A percentile compares a stretch with the other conserved stretches of the same genome.
Evolutionary conservation across 2,888 invertebrate species (phyloP).

Genomic region (Pterostichus madidus): DNA sequence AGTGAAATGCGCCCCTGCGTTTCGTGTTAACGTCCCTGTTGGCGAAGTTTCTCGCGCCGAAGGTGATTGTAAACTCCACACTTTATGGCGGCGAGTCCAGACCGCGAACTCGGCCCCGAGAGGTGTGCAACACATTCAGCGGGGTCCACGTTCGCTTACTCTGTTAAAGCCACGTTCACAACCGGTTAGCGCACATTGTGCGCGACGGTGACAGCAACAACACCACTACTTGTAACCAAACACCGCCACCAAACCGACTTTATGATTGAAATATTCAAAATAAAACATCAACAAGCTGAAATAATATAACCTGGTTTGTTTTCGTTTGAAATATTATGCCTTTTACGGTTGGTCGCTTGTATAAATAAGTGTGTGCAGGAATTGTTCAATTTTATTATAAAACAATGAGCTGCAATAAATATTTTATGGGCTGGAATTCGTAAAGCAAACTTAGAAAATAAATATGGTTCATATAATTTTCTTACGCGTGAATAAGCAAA

Average conservation of each 20-base stretch:
- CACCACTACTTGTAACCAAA: slow-evolving; percentile 19
- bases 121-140: neutral
- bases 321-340: slow-evolving; percentile 28
- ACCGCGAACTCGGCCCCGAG: neutral
- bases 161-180: slow-evolving; percentile 48
- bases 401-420: slow-evolving; percentile 30
- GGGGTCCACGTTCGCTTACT: neutral
- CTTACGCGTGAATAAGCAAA: neutral
- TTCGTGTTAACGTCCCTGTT: slow-evolving; percentile 9
- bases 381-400: slow-evolving; percentile 25
- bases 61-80: slow-evolving; percentile 64
- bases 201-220: slow-evolving; percentile 26
- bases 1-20: slow-evolving; percentile 19
- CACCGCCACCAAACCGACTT: slow-evolving; percentile 26
- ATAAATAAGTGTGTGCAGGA: slow-evolving; percentile 26
- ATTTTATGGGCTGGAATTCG: slow-evolving; percentile 1
- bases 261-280: slow-evolving; percentile 60
- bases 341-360: neutral
- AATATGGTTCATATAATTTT: too few species aligned
- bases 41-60: slow-evolving; percentile 25
- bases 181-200: slow-evolving; percentile 37
- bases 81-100: slow-evolving; percentile 49
- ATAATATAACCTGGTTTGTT: slow-evolving; percentile 21
- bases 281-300: slow-evolving; percentile 14
- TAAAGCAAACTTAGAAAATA: neutral